Evolutionary conservation across 1,140 invertebrate genomes (phyloP).

Genomic region (Xylocopa sonorina): DNA sequence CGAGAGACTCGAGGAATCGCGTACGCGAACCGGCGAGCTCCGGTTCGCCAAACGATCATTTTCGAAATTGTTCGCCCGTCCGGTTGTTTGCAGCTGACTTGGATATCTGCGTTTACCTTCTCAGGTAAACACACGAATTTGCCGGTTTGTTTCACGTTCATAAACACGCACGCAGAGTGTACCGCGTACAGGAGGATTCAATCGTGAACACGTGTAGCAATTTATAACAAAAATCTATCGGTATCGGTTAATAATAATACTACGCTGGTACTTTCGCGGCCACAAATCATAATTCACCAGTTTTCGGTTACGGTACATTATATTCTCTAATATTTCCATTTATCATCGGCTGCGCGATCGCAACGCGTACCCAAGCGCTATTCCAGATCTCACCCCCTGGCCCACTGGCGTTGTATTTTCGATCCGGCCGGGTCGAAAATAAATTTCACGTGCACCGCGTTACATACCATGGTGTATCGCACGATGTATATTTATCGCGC

Average conservation of each 20-base stretch:
- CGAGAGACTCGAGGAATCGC: neutral
- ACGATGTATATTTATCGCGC: slow-evolving; percentile 26
- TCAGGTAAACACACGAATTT: too few species aligned
- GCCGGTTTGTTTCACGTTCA: too few species aligned
- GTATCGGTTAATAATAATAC: neutral
- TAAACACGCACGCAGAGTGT: too few species aligned
- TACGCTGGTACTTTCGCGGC: neutral
- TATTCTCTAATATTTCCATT: slow-evolving; percentile 14
- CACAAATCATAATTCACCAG: neutral
- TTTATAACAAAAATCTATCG: neutral
- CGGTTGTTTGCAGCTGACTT: too few species aligned
- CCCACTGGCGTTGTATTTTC: neutral
- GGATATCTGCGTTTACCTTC: too few species aligned
- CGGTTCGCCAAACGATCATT: neutral
- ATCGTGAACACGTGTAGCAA: neutral
- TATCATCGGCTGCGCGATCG: neutral
- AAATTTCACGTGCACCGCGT: slow-evolving; percentile 18
- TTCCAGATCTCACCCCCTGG: neutral
- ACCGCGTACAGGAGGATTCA: neutral
- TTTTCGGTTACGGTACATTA: slow-evolving; percentile 2
- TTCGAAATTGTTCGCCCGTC: neutral
- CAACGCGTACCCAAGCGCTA: neutral
- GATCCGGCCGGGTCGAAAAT: neutral
- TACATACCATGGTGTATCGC: neutral
- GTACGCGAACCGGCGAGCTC: neutral